Evolutionary conservation across 2,797 vertebrate genomes (phyloP).

Genomic region (Phyllotis vaccarum): DNA sequence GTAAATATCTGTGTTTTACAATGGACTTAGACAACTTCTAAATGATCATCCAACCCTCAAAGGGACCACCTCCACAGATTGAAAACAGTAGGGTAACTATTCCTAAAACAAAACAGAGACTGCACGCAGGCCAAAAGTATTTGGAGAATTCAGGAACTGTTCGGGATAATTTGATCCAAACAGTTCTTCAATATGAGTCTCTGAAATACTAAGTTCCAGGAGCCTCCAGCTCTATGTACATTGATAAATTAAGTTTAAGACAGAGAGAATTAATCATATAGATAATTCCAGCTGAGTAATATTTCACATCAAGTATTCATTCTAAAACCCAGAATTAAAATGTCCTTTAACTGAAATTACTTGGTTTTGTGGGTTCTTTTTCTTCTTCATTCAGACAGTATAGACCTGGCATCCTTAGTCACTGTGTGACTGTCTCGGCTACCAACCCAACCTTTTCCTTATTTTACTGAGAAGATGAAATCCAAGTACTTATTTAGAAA

Average conservation of each 20-base stretch:
- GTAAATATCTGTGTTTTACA: background rate
- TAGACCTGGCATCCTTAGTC: background rate
- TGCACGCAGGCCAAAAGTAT: background rate
- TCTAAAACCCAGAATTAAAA: background rate
- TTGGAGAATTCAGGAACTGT: slow-evolving; percentile 43
- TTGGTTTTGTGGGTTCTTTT: slow-evolving; percentile 15
- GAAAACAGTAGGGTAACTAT: background rate
- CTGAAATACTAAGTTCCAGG: background rate
- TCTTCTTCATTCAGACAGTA: background rate
- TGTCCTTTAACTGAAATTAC: slow-evolving; percentile 20
- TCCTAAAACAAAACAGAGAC: background rate
- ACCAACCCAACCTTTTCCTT: slow-evolving; percentile 8
- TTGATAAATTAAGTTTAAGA: slow-evolving; percentile 68
- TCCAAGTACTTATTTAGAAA: slow-evolving; percentile 69
- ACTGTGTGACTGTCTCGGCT: slow-evolving; percentile 15
- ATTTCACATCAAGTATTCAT: slow-evolving; percentile 61
- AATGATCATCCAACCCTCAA: background rate
- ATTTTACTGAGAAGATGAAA: slow-evolving; percentile 52
- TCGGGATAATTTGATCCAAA: slow-evolving; percentile 58
- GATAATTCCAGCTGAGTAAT: slow-evolving; percentile 51
- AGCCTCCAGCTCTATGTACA: background rate
- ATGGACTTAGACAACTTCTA: background rate
- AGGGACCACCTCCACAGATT: background rate
- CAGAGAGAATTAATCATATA: slow-evolving; percentile 48
- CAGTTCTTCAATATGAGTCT: slow-evolving; percentile 4